Evolutionary conservation across 2,113 vertebrate genomes (phyloP).

Genomic region (Leucopternis melanops): DNA sequence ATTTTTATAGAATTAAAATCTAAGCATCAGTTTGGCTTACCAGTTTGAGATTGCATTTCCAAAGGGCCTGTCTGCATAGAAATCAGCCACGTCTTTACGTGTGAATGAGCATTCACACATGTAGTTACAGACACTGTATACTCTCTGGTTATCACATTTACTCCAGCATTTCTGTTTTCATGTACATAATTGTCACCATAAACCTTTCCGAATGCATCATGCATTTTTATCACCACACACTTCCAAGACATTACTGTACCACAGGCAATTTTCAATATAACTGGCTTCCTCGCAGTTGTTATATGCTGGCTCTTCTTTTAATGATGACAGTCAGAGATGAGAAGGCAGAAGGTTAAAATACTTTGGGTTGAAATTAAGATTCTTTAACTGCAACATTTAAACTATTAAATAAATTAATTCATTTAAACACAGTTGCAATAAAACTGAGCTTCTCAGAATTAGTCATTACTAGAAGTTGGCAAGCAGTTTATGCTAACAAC

Average conservation of each 20-base stretch:
- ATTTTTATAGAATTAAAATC: neutral
- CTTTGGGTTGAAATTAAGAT: neutral
- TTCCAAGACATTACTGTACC: neutral
- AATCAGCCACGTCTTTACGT: neutral
- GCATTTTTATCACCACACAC: neutral
- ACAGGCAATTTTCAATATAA: neutral
- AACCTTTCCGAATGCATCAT: neutral
- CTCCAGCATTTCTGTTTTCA: neutral
- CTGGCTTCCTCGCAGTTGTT: neutral
- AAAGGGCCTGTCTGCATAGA: neutral
- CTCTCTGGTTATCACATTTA: neutral
- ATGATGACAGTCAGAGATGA: neutral
- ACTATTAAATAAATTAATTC: slow-evolving; percentile 25
- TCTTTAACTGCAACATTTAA: neutral
- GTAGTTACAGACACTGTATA: neutral
- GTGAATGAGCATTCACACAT: neutral
- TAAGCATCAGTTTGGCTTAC: neutral
- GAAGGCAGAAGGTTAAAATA: neutral
- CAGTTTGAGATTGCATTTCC: neutral
- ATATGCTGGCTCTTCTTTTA: neutral
- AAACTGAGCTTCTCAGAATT: slow-evolving; percentile 15
- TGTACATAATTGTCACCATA: neutral
- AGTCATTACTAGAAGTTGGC: slow-evolving; percentile 3
- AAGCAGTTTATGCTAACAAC: neutral
- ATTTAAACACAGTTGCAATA: neutral